Percentiles rank a stretch among this genome's conserved stretches.
Conservation (phyloP, 2,888 invertebrate genomes). For the Heliconius ethilla region DNA sequence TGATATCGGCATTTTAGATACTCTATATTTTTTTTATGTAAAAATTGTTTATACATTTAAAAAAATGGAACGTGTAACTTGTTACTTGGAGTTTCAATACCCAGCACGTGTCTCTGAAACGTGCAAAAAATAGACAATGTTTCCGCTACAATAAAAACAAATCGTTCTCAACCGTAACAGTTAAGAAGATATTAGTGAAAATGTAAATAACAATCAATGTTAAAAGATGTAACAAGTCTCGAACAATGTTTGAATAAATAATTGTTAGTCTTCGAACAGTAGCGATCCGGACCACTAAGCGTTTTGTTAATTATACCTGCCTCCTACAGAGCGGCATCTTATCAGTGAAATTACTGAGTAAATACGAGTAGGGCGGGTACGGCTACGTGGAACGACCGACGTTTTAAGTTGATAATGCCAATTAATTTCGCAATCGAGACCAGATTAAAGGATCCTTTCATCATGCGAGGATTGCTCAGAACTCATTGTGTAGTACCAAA, state of each 20-base stretch:
- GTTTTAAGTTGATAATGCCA: slow-evolving; percentile 21
- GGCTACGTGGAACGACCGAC: slow-evolving; percentile 16
- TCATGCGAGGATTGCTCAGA: slow-evolving; percentile 6
- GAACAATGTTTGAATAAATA: slow-evolving; percentile 24
- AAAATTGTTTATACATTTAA: too few relatives aligned
- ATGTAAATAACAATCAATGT: slow-evolving; percentile 13
- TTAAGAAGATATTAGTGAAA: slow-evolving; percentile 7
- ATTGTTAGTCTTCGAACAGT: slow-evolving; percentile 14
- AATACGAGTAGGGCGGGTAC: slow-evolving; percentile 13
- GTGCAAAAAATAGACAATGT: neutral
- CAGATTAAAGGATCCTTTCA: slow-evolving; percentile 5
- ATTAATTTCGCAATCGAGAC: slow-evolving; percentile 21
- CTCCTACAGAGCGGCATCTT: slow-evolving; percentile 32
- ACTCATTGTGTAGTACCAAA: neutral
- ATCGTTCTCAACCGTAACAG: neutral
- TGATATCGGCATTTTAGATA: too few relatives aligned
- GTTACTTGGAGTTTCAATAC: neutral
- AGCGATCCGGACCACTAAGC: slow-evolving; percentile 32
- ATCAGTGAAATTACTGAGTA: slow-evolving; percentile 27
- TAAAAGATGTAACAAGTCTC: slow-evolving; percentile 2
- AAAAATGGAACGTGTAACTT: too few relatives aligned
- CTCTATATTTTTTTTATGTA: too few relatives aligned
- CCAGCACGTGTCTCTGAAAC: neutral
- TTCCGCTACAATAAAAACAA: neutral
- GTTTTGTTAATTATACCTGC: slow-evolving; percentile 39